Percentiles rank a stretch among this genome's conserved stretches.
These are phyloP conservation scores for Callipepla californica DNA, from an alignment of 2,113 vertebrate species.

Conservation along the genomic window DNA sequence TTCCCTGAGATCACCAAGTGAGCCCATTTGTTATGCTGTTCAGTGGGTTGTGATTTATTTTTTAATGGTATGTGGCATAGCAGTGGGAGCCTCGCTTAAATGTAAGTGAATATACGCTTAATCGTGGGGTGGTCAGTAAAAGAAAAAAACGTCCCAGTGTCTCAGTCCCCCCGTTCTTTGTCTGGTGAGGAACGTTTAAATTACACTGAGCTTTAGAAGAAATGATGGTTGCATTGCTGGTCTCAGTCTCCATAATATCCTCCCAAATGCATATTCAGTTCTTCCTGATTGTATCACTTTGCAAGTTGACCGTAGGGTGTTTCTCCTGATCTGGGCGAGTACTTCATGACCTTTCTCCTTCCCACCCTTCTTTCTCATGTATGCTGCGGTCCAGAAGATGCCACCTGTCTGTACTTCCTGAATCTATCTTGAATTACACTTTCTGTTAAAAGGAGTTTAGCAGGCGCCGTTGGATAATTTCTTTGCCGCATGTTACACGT, in stretches of 20 bases:
- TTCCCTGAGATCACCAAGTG: background rate
- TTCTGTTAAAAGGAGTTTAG: constrained; percentile 13
- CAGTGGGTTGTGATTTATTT: background rate
- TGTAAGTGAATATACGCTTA: background rate
- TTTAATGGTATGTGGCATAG: background rate
- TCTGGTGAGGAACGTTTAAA: background rate
- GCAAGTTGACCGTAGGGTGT: background rate
- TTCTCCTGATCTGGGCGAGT: background rate
- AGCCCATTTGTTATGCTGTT: background rate
- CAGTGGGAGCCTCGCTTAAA: background rate
- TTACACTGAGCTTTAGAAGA: background rate
- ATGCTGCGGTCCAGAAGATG: background rate
- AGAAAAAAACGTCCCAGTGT: background rate
- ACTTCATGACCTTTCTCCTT: background rate
- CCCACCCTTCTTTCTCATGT: fast-evolving
- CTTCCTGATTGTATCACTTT: background rate
- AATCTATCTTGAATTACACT: background rate
- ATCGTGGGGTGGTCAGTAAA: background rate
- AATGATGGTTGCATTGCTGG: background rate
- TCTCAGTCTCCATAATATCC: background rate
- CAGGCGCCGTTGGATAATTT: constrained; percentile 2
- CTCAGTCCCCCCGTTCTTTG: background rate
- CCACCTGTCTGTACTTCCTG: background rate
- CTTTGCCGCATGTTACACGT: background rate
- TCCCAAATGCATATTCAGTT: background rate